Evolutionary conservation across 2,797 vertebrate genomes (phyloP), one percentile per base, ranked within the genome.

Genomic region (Thripadectes ignobilis): DNA sequence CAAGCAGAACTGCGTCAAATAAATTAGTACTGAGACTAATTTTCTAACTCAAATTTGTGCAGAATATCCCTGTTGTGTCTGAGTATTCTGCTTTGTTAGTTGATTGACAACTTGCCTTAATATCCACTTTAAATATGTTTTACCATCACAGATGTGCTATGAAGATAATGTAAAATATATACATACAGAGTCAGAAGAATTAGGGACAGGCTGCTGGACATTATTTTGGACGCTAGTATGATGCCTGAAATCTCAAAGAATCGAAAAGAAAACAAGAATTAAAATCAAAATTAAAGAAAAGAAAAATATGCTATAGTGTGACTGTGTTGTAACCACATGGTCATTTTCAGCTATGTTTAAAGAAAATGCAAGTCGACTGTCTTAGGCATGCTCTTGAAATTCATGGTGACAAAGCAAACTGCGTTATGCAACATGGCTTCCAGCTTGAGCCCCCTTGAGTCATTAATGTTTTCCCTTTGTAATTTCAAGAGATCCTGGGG

Each of bases 381-480:
- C 43, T 61, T 81, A 83, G 95, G 55, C 62, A 94, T 87, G 79
- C 74, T 96, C 41, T 80, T 86, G 30, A 92, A 85, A 96, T 84
- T 89, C 79, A 62, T 5, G 62, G 67, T 96, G 95, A 94, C 91
- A 92, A 94, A 92, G 41, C 57, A 95, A 89, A 78, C 55, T 93
- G 68, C 95, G 81, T 87, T 88, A 85, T 97, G 65, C 93, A 92
- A 85, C 72, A 76, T 96, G 92, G 95, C 97, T 97, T 98, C 97
- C 97, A 98, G 96, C 94, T 97, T 98, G 96, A 97, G 97, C 92
- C 97, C 96, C 97, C 97, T 97, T 91, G 96, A 94, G 73, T 95
- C 96, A 92, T 94, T 85, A 92, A 59, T 96, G 59, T 95, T 96
- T 96, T 94, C 15, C 30, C 61, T 94, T 92, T 48, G 81, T 91